These are phyloP conservation scores for Pluvialis apricaria DNA, from an alignment of 2,113 vertebrate genomes.

Conservation along the genomic window DNA sequence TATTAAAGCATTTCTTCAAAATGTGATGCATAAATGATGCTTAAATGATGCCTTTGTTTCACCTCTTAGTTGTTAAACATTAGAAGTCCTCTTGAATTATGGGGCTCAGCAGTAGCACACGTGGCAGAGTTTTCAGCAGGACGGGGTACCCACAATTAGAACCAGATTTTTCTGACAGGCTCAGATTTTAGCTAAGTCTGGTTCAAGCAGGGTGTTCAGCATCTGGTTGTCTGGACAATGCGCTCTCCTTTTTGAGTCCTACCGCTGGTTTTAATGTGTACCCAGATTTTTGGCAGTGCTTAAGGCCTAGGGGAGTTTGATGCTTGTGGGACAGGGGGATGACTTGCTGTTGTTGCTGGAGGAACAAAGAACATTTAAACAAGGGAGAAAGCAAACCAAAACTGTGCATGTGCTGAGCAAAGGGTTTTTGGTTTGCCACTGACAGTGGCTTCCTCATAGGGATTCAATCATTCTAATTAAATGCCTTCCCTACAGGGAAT, in stretches of 20 bases:
- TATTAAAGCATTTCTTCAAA: neutral
- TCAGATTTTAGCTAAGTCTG: neutral
- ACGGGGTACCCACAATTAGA: neutral
- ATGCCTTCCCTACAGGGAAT: conserved; percentile 51
- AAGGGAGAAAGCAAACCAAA: neutral
- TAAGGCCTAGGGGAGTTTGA: neutral
- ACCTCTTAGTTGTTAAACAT: neutral
- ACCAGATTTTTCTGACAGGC: neutral
- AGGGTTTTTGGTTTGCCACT: neutral
- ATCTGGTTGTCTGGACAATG: accelerated
- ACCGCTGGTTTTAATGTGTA: neutral
- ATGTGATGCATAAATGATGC: neutral
- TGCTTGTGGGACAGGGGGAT: neutral
- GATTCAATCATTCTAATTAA: conserved; percentile 67
- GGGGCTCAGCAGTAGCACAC: neutral
- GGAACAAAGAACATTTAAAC: neutral
- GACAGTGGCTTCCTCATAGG: conserved; percentile 16
- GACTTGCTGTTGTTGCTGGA: neutral
- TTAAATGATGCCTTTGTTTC: neutral
- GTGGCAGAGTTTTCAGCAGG: neutral
- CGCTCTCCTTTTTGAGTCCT: neutral
- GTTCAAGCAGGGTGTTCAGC: neutral
- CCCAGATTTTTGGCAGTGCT: neutral
- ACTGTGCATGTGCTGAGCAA: neutral
- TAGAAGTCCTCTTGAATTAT: neutral